phyloP scores from a whole-genome alignment of 1,140 invertebrate species.

The Helicoverpa zea region DNA sequence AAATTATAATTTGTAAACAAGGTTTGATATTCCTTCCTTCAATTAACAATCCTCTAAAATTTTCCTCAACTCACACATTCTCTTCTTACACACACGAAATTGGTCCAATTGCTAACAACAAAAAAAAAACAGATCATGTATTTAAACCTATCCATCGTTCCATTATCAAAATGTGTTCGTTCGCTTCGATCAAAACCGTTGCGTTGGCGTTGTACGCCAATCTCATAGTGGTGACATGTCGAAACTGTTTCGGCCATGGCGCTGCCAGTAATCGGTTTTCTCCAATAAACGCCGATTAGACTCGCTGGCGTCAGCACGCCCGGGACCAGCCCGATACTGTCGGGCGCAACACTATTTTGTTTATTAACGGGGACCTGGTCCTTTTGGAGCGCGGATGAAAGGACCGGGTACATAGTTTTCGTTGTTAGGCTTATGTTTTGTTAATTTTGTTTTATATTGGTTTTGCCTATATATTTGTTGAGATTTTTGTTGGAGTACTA shows the following conservation, averaged over 20 bases:
- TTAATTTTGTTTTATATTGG: not conserved
- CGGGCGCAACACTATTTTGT: conserved; percentile 52
- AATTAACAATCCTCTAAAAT: too few species aligned
- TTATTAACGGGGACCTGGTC: conserved; percentile 29
- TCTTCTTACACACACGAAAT: not conserved
- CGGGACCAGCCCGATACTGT: conserved; percentile 68
- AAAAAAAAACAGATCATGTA: not conserved
- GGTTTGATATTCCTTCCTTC: too few species aligned
- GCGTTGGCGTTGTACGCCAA: conserved; percentile 26
- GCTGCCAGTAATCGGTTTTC: conserved; percentile 84
- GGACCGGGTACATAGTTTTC: too few species aligned
- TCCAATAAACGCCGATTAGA: conserved; percentile 86
- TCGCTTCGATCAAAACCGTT: conserved; percentile 1
- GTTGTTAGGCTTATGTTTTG: too few species aligned
- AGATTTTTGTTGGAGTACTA: too few species aligned
- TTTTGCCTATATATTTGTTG: too few species aligned
- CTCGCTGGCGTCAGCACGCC: conserved; percentile 84
- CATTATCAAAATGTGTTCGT: conserved; percentile 29
- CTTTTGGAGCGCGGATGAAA: not conserved
- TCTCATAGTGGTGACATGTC: conserved; percentile 79
- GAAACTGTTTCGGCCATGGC: conserved; percentile 79
- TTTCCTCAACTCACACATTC: not conserved
- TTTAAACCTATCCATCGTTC: conserved; percentile 26
- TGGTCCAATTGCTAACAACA: not conserved
- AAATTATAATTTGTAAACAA: too few species aligned